phyloP scores from a whole-genome alignment of 2,888 invertebrate species.

The Tachina grossa region DNA sequence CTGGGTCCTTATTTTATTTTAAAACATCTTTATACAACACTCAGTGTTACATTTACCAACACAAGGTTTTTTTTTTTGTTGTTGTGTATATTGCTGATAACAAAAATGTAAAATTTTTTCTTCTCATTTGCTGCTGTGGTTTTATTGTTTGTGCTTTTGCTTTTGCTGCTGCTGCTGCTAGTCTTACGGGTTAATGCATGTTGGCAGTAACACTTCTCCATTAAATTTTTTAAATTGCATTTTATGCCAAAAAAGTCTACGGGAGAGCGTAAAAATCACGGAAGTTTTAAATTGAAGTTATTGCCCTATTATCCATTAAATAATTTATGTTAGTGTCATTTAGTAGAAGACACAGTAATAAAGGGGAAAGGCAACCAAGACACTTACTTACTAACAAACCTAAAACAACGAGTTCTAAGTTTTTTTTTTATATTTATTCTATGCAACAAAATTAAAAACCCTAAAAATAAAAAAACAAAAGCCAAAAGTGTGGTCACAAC shows the following conservation, averaged over 20 bases:
- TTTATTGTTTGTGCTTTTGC: background rate
- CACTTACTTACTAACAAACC: background rate
- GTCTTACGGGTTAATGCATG: constrained; percentile 61
- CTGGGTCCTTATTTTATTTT: constrained; percentile 16
- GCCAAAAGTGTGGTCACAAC: constrained; percentile 12
- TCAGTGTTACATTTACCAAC: background rate
- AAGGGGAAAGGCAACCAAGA: background rate
- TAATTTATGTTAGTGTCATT: constrained; percentile 61
- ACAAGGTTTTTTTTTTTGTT: constrained; percentile 34
- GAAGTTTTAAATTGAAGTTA: constrained; percentile 63
- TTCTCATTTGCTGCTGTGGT: constrained; percentile 22
- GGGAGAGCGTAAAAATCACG: constrained; percentile 59
- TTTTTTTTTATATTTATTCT: constrained; percentile 26
- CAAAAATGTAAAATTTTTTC: constrained; percentile 39
- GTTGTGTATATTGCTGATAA: constrained; percentile 49
- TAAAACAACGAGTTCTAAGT: background rate
- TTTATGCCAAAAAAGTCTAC: constrained; percentile 63
- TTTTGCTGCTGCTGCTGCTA: background rate
- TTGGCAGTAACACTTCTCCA: constrained; percentile 66
- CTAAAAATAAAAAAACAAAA: background rate
- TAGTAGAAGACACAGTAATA: constrained; percentile 28
- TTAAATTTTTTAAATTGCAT: constrained; percentile 66
- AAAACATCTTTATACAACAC: background rate
- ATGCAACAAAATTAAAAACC: background rate
- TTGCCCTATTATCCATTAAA: constrained; percentile 61